Conservation (phyloP, 2,113 vertebrate genomes). For the Psettodes erumei region DNA sequence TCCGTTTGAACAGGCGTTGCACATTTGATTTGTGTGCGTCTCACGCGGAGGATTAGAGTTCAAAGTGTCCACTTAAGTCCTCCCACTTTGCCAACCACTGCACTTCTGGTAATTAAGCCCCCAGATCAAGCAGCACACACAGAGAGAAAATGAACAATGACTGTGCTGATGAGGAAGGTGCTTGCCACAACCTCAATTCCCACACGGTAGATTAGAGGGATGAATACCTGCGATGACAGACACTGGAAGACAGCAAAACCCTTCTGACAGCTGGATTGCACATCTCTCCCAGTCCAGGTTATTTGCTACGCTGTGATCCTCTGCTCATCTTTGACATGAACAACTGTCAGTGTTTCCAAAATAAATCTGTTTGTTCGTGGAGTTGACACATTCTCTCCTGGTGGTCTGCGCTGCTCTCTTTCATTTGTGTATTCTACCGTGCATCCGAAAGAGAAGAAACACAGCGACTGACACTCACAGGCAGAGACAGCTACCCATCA, state of each 20-base stretch:
- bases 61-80: slow-evolving; percentile 81
- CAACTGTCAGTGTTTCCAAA: slow-evolving; percentile 25
- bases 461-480: neutral
- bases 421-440: neutral
- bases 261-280: slow-evolving; percentile 44
- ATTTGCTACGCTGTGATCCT: slow-evolving; percentile 2
- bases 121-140: slow-evolving; percentile 68
- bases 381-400: slow-evolving; percentile 4
- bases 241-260: slow-evolving; percentile 39
- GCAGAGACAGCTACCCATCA: neutral
- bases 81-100: slow-evolving; percentile 75
- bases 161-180: slow-evolving; percentile 72
- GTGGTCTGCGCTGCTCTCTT: neutral
- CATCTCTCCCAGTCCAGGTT: slow-evolving; percentile 29
- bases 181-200: slow-evolving; percentile 61
- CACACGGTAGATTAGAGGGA: slow-evolving; percentile 67
- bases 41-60: slow-evolving; percentile 78
- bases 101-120: slow-evolving; percentile 81
- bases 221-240: slow-evolving; percentile 69
- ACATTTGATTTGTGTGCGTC: slow-evolving; percentile 75
- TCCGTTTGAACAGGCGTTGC: slow-evolving; percentile 67
- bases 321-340: slow-evolving; percentile 10
- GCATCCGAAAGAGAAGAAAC: neutral
- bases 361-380: slow-evolving; percentile 2
- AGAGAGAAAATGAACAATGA: slow-evolving; percentile 76